Conservation (phyloP, 2,797 vertebrate species). For the Fistularia commersonii region DNA sequence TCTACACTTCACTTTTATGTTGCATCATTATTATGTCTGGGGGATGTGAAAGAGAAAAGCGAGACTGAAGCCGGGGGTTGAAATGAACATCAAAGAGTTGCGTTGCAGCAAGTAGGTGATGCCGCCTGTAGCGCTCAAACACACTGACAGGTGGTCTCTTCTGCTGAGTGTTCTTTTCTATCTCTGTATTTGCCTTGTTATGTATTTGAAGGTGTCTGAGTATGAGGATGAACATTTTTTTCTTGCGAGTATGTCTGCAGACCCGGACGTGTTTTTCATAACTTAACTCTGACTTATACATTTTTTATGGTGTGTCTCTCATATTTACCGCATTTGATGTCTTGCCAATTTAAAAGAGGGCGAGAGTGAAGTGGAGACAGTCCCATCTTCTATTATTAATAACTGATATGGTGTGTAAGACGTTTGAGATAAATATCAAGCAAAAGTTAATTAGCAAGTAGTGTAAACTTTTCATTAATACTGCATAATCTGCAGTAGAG, state of each 20-base stretch:
- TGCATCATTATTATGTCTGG: conserved; percentile 34
- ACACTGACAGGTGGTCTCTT: conserved; percentile 49
- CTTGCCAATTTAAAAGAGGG: too few species aligned
- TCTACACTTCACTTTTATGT: conserved; percentile 34
- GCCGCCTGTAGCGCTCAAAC: conserved; percentile 30
- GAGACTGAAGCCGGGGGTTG: conserved; percentile 32
- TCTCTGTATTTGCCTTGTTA: not conserved
- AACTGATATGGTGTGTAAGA: too few species aligned
- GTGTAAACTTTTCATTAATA: too few species aligned
- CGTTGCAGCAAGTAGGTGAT: conserved; percentile 27
- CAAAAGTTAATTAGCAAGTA: too few species aligned
- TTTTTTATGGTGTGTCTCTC: too few species aligned
- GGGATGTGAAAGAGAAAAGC: conserved; percentile 11
- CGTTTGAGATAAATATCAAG: too few species aligned
- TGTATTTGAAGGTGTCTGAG: conserved; percentile 14
- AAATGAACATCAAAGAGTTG: conserved; percentile 54
- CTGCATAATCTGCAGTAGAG: too few species aligned
- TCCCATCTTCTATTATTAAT: too few species aligned
- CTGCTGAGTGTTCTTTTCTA: conserved; percentile 15
- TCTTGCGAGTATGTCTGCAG: not conserved
- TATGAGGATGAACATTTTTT: not conserved
- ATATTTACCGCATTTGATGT: too few species aligned
- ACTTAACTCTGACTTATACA: too few species aligned
- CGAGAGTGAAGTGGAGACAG: too few species aligned
- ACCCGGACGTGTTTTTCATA: too few species aligned